Evolutionary conservation across 2,797 vertebrate genomes (phyloP).

Genomic region (Rhinoraja longicauda): DNA sequence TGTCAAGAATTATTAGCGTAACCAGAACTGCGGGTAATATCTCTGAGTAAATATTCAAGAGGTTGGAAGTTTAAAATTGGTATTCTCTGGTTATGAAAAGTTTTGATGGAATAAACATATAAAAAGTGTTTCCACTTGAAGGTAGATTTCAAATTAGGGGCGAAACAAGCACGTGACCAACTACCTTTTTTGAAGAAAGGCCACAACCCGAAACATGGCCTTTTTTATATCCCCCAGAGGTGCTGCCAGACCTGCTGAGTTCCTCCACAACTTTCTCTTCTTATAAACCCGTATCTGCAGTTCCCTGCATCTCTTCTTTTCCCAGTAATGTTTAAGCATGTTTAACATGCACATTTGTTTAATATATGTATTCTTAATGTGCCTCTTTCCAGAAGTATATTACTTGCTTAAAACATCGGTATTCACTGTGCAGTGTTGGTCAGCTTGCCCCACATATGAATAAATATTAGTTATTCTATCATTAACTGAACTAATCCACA

Average conservation of each 20-base stretch:
- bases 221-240: no score
- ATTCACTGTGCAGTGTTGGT: neutral
- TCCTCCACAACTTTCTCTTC: no score
- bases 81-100: neutral
- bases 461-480: neutral
- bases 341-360: no score
- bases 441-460: neutral
- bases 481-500: neutral
- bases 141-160: neutral
- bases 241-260: no score
- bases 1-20: conserved; percentile 10
- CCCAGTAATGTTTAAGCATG: no score
- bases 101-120: neutral
- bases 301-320: no score
- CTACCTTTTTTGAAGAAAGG: no score
- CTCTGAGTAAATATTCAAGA: neutral
- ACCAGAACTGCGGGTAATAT: neutral
- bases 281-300: no score
- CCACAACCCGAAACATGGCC: no score
- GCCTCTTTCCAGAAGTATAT: no score
- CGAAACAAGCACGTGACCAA: neutral
- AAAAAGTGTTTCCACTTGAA: neutral
- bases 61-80: neutral
- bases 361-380: no score
- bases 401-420: neutral